Evolutionary conservation across 92 coral and sea anemone species (phyloP).

Genomic region (Chrysogorgia sp.): DNA sequence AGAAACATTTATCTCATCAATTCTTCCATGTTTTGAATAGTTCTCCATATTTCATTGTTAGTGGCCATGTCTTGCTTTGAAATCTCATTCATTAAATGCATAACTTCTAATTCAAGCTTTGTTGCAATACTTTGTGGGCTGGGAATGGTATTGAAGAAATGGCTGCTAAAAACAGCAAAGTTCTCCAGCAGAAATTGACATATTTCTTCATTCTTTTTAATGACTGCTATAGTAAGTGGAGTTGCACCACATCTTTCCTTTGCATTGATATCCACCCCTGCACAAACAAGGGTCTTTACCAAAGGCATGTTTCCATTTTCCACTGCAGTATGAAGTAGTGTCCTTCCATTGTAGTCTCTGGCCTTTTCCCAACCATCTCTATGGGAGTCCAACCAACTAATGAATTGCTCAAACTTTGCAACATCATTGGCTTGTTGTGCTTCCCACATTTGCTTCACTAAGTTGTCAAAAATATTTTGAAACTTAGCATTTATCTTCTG

Average conservation of each 20-base stretch:
- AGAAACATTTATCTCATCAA: neutral
- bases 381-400: constrained; percentile 12
- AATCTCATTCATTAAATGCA: neutral
- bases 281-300: constrained; percentile 34
- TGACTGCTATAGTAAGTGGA: constrained; percentile 49
- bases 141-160: constrained; percentile 3
- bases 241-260: constrained; percentile 64
- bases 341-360: constrained; percentile 48
- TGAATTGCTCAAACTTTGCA: constrained; percentile 19
- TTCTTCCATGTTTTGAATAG: constrained; percentile 16
- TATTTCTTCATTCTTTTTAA: constrained; percentile 34
- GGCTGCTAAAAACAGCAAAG: constrained; percentile 27
- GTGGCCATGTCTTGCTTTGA: neutral
- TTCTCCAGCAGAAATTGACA: constrained; percentile 22
- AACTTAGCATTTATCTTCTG: constrained; percentile 59
- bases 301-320: constrained; percentile 49
- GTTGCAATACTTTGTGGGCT: constrained; percentile 9
- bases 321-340: constrained; percentile 54
- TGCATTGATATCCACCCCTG: constrained; percentile 50
- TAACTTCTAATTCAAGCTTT: constrained; percentile 10
- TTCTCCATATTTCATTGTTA: constrained; percentile 27
- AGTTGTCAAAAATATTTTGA: constrained; percentile 43
- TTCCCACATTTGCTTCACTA: constrained; percentile 56
- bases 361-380: constrained; percentile 10
- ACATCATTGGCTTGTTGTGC: constrained; percentile 47